Base-by-base conservation (phyloP, 2,888 invertebrate genomes). In the Odontocolon sp. region DNA sequence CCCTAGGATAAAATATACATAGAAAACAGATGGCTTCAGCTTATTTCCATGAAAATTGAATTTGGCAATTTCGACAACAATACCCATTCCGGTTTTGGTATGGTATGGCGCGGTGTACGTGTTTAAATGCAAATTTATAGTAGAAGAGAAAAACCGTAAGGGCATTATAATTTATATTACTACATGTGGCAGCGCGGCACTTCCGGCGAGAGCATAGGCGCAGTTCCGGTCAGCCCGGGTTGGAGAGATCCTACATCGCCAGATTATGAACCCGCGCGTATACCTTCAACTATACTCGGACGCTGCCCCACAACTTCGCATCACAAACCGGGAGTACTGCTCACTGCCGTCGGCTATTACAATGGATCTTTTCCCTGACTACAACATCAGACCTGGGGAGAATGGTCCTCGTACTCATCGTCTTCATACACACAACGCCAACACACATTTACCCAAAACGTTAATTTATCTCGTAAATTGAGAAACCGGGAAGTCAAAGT, bases 141-240 rank as follows among this genome's bases (percentile, higher is more conserved):
- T 75, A 75, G 71, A 68, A 80, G 76, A 80, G 87, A 88, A 88
- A 87, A 86, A 88, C 87, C 87, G 88, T 88, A 89, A 88, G 87
- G 87, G 88, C 89, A 88, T 89, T 88, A 88, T 88, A 89, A 89
- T 89, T 89, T 89, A 89, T 89, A 88, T 88, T 88, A 88, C 88
- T 88, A 89, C 89, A 88, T 88, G 89, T 89, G 87, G 86, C 88
- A 88, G 88, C 84, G 85, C 86, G 86, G 86, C 87, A 88, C 88
- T 88, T 88, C 88, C 85, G 86, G 86, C 84, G 83, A 81, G 86
- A 87, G 88, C 89, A 89, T 87, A 89, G 89, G 89, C 89, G 88
- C 87, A 89, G 89, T 89, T 89, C 89, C 89, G 89, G 88, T 89
- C 88, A 88, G 86, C 85, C 84, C 87, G 87, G 82, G 84, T 83